Evolutionary conservation across 1,140 invertebrate species (phyloP).

Genomic region (Pseudoatta argentina): DNA sequence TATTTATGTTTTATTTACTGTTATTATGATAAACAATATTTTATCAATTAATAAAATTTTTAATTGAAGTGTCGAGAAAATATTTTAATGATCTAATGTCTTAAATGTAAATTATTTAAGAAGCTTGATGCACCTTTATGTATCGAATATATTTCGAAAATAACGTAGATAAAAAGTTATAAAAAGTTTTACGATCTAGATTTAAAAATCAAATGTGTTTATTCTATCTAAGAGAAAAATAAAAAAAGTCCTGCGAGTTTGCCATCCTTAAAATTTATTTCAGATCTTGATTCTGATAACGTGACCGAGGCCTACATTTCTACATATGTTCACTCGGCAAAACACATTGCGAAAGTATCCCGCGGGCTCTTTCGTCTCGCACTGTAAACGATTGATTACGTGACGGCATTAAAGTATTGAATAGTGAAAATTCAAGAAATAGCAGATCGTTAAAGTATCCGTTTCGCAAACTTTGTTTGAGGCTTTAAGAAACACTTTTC

Average conservation of each 20-base stretch:
- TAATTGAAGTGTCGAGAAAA: neutral
- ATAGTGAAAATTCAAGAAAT: slow-evolving; percentile 27
- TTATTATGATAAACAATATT: neutral
- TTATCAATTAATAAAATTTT: neutral
- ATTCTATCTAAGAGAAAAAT: neutral
- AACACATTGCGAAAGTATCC: slow-evolving; percentile 69
- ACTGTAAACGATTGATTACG: slow-evolving; percentile 34
- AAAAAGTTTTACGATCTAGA: slow-evolving; percentile 1
- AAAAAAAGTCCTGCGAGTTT: neutral
- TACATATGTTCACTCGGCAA: slow-evolving; percentile 66
- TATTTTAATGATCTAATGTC: neutral
- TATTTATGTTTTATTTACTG: neutral
- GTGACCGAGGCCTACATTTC: slow-evolving; percentile 76
- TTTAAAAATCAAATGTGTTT: neutral
- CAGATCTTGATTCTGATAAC: slow-evolving; percentile 60
- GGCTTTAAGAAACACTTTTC: neutral
- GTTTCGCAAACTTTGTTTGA: slow-evolving; percentile 39
- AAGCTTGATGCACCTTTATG: neutral
- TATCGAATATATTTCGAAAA: neutral
- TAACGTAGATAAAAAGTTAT: neutral
- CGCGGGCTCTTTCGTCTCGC: slow-evolving; percentile 11
- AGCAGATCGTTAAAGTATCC: slow-evolving; percentile 4
- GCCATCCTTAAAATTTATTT: slow-evolving; percentile 30
- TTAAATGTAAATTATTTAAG: slow-evolving; percentile 1
- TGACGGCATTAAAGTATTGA: slow-evolving; percentile 22